Evolutionary conservation across 2,113 vertebrate genomes (phyloP), one percentile per base, ranked within the genome.

Genomic region (Phylloscopus trochilus): DNA sequence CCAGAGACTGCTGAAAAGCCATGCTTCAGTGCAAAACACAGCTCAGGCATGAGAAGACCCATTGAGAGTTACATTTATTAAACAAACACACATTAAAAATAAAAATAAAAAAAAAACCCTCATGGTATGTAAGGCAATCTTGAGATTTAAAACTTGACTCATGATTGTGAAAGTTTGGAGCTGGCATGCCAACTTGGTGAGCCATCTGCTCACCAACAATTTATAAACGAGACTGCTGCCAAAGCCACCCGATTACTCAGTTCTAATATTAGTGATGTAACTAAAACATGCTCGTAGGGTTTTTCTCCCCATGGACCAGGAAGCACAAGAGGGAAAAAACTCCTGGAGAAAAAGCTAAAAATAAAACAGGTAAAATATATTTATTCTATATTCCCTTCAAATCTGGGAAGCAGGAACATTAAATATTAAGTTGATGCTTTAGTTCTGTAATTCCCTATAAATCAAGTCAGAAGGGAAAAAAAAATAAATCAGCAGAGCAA

Each of bases 201-300:
- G 94, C 96, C 92, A 94, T 96, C 93, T 97, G 95, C 93, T 96
- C 95, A 87, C 92, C 91, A 97, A 89, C 94, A 94, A 91, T 91
- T 95, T 93, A 89, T 91, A 89, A 95, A 96, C 3, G 46, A 90
- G 90, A 62, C 93, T 67, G 82, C 90, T 97, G 96, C 95, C 96
- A 96, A 96, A 95, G 91, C 92, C 80, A 93, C 89, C 58, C 77
- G 30, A 95, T 97, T 95, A 95, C 92, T 97, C 94, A 77, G 85
- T 92, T 96, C 96, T 96, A 96, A 95, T 93, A 97, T 95, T 97
- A 95, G 93, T 95, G 94, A 95, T 94, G 93, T 90, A 93, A 96
- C 89, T 92, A 96, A 91, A 96, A 95, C 89, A 90, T 28, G 26
- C 72, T 93, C 1, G 0, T 22, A 89, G 89, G 80, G 93, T 79